Conservation (phyloP, 2,888 invertebrate species). For the Athalia cordata region DNA sequence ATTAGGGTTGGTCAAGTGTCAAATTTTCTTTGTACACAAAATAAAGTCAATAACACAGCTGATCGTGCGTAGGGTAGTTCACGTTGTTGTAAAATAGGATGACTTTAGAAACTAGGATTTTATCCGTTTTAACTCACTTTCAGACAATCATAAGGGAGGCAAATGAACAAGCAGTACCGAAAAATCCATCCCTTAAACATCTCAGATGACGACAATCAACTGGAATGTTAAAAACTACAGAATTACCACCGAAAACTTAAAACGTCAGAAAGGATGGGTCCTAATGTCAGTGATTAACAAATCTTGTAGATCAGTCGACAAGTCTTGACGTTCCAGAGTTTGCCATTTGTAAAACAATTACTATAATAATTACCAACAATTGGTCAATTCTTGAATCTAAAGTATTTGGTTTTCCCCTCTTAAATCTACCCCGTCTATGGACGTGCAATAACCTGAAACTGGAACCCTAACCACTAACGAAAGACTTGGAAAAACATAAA, state of each 20-base stretch:
- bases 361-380: no score
- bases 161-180: conserved; percentile 8
- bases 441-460: no score
- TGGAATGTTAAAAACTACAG: not conserved
- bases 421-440: no score
- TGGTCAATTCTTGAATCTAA: no score
- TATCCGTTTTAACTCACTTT: conserved; percentile 13
- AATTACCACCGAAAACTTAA: not conserved
- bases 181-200: conserved; percentile 21
- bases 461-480: no score
- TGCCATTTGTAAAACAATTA: no score
- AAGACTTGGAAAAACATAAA: no score
- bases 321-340: no score
- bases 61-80: not conserved
- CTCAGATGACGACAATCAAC: conserved; percentile 13
- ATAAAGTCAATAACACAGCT: conserved; percentile 10
- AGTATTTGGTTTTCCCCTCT: no score
- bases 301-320: no score
- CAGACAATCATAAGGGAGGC: not conserved
- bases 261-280: conserved; percentile 1
- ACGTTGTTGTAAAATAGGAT: no score
- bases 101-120: not conserved
- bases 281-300: no score
- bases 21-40: conserved; percentile 3
- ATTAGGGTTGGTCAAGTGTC: conserved; percentile 7